Evolutionary conservation across 1,140 invertebrate genomes (phyloP), one percentile per base, ranked within the genome.

Genomic region (Papilio glaucus): DNA sequence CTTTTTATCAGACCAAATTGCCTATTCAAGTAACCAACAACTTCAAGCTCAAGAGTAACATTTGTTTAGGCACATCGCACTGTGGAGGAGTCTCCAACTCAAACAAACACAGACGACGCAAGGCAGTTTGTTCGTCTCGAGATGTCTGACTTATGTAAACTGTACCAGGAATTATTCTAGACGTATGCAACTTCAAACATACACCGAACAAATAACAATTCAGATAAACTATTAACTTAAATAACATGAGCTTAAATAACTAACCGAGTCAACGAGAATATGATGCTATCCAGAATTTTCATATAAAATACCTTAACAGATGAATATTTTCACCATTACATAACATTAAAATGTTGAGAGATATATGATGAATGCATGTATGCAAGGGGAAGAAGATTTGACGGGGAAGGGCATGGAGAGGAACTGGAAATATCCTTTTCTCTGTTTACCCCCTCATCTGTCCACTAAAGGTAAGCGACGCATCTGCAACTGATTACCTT

Each of bases 51-150:
- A 26, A 12, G 10, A 24, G 21, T 8, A 57, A 57, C 49, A 57
- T 57, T 57, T 57, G 49, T 57, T 57, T 26, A 57, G 21, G 49
- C 4, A 57, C 21, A 57, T 24, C 45, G 18, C 21, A 24, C 29
- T 33, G 45, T 9, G 42, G n/a, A 45, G 42, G n/a, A 45, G 4
- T 45, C 45, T 49, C 6, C 21, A 33, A 33, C 29, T 33, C 29
- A 33, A 33, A 33, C 29, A 33, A 6, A 6, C n/a, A n/a, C n/a
- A n/a, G n/a, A n/a, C n/a, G 6, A 33, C 29, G 21, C 18, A 57
- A 57, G 24, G 49, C 8, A 21, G 49, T 57, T 57, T 57, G 49
- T 57, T 26, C 49, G 21, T 26, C 10, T 8, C 8, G 45, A 49
- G 5, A n/a, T n/a, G 41, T 42, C 12, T 42, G 41, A 7, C n/a